Conservation (phyloP, 2,888 invertebrate genomes). For the Steinernema carpocapsae region DNA sequence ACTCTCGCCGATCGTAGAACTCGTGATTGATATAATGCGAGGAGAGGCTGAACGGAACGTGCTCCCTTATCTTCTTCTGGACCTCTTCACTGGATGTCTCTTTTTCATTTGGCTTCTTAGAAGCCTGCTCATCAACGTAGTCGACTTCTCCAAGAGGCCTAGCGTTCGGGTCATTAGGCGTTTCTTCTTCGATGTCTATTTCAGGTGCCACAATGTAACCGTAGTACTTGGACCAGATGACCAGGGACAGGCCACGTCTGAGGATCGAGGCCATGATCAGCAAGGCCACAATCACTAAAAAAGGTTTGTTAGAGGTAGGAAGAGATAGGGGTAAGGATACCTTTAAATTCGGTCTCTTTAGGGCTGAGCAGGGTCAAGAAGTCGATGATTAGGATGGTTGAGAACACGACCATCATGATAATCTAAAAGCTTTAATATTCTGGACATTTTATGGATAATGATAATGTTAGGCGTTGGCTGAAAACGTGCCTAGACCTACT, state of each 20-base stretch:
- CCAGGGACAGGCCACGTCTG: neutral
- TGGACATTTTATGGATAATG: too few relatives aligned
- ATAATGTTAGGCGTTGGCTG: too few relatives aligned
- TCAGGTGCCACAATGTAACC: neutral
- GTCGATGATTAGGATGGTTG: constrained; percentile 19
- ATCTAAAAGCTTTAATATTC: neutral
- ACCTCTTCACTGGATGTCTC: neutral
- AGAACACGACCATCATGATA: neutral
- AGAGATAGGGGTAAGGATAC: too few relatives aligned
- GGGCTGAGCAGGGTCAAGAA: neutral
- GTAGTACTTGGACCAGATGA: constrained; percentile 12
- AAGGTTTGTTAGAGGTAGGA: neutral
- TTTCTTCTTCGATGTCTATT: too few relatives aligned
- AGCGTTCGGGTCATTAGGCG: neutral
- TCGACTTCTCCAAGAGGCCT: constrained; percentile 24
- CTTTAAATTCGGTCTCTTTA: neutral
- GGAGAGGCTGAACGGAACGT: constrained; percentile 1
- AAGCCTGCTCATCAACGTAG: constrained; percentile 4
- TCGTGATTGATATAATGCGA: constrained; percentile 16
- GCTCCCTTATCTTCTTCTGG: neutral
- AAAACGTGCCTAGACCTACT: too few relatives aligned
- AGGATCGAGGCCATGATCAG: neutral
- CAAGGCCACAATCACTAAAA: constrained; percentile 1
- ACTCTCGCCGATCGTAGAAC: neutral
- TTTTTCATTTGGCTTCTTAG: neutral